Percentiles rank a stretch among this genome's conserved stretches.
Evolutionary conservation across 2,113 vertebrate species (phyloP).

Genomic region (Candoia aspera): DNA sequence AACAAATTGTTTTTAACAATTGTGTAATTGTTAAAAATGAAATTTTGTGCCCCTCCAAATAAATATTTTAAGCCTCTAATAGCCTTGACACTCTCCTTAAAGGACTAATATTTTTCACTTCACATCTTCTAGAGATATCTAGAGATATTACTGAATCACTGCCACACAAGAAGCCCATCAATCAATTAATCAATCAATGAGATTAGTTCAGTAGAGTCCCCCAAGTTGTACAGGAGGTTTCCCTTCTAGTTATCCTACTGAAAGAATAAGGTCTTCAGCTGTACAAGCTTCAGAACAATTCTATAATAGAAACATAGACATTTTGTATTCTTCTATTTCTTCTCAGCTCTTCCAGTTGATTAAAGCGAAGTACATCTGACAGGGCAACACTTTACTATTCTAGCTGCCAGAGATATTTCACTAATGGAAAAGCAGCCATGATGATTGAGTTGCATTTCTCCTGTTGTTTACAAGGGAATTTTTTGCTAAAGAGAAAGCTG

Average conservation of each 20-base stretch:
- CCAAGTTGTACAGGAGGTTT: background rate
- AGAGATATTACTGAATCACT: background rate
- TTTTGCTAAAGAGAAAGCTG: slow-evolving; percentile 17
- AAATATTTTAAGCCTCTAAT: background rate
- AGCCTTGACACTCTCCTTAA: background rate
- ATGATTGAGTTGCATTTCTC: slow-evolving; percentile 37
- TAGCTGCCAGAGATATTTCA: slow-evolving; percentile 37
- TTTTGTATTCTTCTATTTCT: background rate
- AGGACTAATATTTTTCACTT: background rate
- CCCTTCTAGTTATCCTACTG: background rate
- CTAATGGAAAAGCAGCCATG: slow-evolving; percentile 6
- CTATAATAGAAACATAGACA: background rate
- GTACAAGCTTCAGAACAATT: slow-evolving; percentile 7
- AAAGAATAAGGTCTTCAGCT: background rate
- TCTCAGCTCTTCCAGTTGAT: background rate
- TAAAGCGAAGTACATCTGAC: slow-evolving; percentile 41
- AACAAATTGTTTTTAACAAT: too few relatives aligned
- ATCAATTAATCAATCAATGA: background rate
- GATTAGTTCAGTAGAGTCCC: background rate
- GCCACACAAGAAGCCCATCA: background rate
- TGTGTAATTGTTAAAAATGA: background rate
- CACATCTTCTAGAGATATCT: background rate
- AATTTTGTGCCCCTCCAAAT: background rate
- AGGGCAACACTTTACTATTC: background rate
- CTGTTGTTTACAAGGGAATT: slow-evolving; percentile 26